Conservation (phyloP, 2,113 vertebrate species). For the Sminthopsis crassicaudata region DNA sequence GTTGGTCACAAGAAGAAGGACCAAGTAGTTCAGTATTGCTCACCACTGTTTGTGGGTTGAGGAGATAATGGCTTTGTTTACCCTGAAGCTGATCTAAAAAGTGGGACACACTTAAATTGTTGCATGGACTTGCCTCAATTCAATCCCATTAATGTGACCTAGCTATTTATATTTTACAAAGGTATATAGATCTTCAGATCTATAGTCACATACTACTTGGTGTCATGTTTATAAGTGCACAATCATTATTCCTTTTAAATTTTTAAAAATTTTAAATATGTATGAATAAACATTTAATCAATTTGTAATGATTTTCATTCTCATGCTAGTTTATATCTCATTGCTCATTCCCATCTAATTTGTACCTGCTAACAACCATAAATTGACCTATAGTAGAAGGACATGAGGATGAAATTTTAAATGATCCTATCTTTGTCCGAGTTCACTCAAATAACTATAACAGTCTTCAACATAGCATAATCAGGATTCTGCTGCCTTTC, state of each 20-base stretch:
- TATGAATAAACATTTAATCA: slow-evolving; percentile 23
- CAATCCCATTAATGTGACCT: neutral
- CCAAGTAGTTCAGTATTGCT: neutral
- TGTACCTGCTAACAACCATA: neutral
- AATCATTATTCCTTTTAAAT: slow-evolving; percentile 29
- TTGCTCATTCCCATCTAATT: neutral
- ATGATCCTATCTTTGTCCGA: neutral
- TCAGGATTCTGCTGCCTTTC: neutral
- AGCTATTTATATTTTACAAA: neutral
- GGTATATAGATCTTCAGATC: neutral
- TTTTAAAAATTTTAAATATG: neutral
- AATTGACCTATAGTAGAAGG: slow-evolving; percentile 23
- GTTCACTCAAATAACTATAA: neutral
- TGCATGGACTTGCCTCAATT: slow-evolving; percentile 20
- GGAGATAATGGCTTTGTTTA: neutral
- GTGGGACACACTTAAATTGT: slow-evolving; percentile 37
- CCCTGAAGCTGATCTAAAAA: neutral
- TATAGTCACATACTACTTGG: neutral
- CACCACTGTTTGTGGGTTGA: neutral
- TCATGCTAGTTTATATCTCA: neutral
- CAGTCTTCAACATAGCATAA: neutral
- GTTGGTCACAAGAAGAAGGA: fast-evolving
- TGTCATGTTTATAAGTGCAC: neutral
- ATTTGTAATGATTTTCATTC: neutral
- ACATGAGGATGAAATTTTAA: neutral